Evolutionary conservation across 2,888 invertebrate genomes (phyloP).

Genomic region (Nowickia ferox): DNA sequence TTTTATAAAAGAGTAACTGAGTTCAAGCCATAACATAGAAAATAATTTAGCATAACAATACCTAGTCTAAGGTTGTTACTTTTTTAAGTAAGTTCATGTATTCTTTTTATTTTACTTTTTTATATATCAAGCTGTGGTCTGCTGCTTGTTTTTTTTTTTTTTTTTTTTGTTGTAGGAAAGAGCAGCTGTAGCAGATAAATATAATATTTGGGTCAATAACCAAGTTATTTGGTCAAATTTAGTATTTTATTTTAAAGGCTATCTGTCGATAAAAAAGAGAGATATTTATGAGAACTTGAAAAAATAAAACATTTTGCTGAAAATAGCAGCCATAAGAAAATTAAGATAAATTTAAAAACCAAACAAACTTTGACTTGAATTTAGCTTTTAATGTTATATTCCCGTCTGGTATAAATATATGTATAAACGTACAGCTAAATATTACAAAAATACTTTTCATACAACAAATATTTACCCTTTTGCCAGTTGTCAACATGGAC

Average conservation of each 20-base stretch:
- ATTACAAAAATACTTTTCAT: too few relatives aligned
- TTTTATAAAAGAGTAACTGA: background rate
- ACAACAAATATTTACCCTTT: too few relatives aligned
- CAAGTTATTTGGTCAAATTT: conserved; percentile 37
- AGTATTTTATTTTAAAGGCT: conserved; percentile 11
- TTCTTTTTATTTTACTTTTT: background rate
- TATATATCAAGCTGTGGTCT: background rate
- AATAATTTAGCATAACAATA: conserved; percentile 43
- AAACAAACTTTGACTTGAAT: too few relatives aligned
- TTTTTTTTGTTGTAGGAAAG: background rate
- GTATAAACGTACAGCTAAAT: too few relatives aligned
- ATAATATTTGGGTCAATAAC: conserved; percentile 59
- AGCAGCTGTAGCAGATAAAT: background rate
- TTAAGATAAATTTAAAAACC: too few relatives aligned
- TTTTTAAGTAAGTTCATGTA: background rate
- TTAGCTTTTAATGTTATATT: too few relatives aligned
- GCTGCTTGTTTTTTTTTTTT: background rate
- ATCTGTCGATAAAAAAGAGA: conserved; percentile 7
- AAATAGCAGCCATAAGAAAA: too few relatives aligned
- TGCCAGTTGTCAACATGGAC: too few relatives aligned
- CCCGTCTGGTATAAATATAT: too few relatives aligned
- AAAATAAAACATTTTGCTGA: background rate
- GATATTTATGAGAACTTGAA: background rate
- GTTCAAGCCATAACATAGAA: conserved; percentile 25
- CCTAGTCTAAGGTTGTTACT: background rate